phyloP scores from a whole-genome alignment of 1,140 invertebrate genomes.

The Drusus annulatus region DNA sequence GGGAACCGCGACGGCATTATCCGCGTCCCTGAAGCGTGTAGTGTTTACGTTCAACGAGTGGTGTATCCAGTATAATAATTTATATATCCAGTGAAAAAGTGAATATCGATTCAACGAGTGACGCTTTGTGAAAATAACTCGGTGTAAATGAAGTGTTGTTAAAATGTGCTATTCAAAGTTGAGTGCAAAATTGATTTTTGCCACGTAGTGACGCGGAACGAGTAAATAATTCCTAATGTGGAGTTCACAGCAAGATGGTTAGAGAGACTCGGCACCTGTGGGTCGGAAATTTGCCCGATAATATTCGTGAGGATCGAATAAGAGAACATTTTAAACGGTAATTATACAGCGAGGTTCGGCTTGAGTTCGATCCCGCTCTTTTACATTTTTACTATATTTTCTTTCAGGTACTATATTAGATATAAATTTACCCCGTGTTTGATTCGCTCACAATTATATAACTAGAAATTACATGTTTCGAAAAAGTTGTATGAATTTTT shows the following conservation, averaged over 20 bases:
- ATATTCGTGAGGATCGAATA: conserved; percentile 95
- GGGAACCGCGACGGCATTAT: conserved; percentile 70
- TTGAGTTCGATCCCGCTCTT: conserved; percentile 36
- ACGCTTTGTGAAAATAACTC: conserved; percentile 65
- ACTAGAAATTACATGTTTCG: too few species aligned
- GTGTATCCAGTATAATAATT: conserved; percentile 69
- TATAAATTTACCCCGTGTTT: too few species aligned
- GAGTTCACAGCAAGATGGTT: conserved; percentile 91
- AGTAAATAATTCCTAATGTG: conserved; percentile 71
- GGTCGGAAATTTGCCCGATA: conserved; percentile 99
- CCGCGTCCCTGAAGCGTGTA: conserved; percentile 70
- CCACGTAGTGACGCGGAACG: conserved; percentile 63
- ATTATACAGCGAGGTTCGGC: conserved; percentile 60
- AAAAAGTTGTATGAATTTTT: neutral
- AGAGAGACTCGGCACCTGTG: conserved; percentile 99
- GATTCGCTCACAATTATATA: too few species aligned
- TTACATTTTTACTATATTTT: conserved; percentile 20
- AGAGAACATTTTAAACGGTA: conserved; percentile 98
- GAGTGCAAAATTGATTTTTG: conserved; percentile 72
- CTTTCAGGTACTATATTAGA: neutral
- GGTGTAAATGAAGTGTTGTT: conserved; percentile 66
- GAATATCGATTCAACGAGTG: conserved; percentile 67
- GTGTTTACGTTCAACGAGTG: conserved; percentile 70
- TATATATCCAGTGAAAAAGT: conserved; percentile 70
- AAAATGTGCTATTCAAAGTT: conserved; percentile 70